phyloP scores from a whole-genome alignment of 2,113 vertebrate species.

The Balaeniceps rex region DNA sequence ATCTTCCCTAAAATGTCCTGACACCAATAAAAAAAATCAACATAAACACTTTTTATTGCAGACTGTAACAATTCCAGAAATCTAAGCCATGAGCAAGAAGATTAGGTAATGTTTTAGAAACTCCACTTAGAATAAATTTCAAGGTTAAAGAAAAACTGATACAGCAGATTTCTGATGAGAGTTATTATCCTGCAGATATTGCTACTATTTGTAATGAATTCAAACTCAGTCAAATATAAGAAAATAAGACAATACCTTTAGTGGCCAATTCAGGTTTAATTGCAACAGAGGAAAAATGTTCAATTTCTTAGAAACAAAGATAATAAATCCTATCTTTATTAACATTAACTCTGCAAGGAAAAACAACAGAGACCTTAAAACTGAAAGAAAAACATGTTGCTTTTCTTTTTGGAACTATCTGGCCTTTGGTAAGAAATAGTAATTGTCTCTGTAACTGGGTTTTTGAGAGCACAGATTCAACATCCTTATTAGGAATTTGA shows the following conservation, averaged over 20 bases:
- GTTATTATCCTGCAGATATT: not conserved
- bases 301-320: not conserved
- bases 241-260: not conserved
- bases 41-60: not conserved
- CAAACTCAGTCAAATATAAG: not conserved
- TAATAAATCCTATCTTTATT: not conserved
- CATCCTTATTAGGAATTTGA: slow-evolving; percentile 33
- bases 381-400: not conserved
- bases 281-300: not conserved
- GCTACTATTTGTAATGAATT: not conserved
- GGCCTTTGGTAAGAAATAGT: not conserved
- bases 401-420: not conserved
- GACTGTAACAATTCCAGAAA: not conserved
- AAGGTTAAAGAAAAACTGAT: not conserved
- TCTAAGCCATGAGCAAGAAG: not conserved
- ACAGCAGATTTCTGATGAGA: not conserved
- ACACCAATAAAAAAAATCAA: not conserved
- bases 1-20: not conserved
- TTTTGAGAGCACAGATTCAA: not conserved
- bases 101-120: not conserved
- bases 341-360: not conserved
- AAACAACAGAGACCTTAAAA: not conserved
- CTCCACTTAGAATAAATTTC: not conserved
- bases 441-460: not conserved
- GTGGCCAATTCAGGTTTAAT: not conserved